Conservation (phyloP, 2,797 vertebrate genomes). For the Ceryle rudis region DNA sequence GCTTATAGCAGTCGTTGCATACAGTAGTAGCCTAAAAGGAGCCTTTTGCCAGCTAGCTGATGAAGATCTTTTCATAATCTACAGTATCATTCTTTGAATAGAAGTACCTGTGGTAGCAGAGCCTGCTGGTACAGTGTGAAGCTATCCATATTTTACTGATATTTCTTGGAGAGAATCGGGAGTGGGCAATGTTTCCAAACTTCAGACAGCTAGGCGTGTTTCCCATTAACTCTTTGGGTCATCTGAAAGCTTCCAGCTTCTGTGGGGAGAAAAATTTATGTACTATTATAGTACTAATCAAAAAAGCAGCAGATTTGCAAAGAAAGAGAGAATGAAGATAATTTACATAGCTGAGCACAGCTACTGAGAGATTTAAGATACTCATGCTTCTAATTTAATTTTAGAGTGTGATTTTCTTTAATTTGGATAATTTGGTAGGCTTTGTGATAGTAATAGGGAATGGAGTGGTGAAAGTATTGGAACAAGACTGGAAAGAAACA, state of each 20-base stretch:
- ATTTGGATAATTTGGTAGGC: not conserved
- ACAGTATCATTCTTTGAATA: not conserved
- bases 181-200: not conserved
- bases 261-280: accelerated
- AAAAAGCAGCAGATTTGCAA: not conserved
- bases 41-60: not conserved
- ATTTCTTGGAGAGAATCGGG: not conserved
- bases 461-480: not conserved
- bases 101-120: not conserved
- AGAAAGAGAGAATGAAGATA: not conserved
- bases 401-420: not conserved
- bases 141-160: not conserved
- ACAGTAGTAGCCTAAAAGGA: not conserved
- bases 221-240: not conserved
- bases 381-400: not conserved
- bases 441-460: not conserved
- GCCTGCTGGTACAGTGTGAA: not conserved
- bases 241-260: not conserved
- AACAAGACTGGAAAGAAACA: not conserved
- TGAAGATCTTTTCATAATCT: not conserved
- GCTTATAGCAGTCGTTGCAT: not conserved
- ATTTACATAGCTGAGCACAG: not conserved
- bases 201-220: not conserved
- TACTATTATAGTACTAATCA: not conserved
- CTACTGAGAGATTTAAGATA: not conserved